These are phyloP conservation scores for Dynastes maya DNA, from an alignment of 2,888 invertebrate genomes.

Conservation along the genomic window DNA sequence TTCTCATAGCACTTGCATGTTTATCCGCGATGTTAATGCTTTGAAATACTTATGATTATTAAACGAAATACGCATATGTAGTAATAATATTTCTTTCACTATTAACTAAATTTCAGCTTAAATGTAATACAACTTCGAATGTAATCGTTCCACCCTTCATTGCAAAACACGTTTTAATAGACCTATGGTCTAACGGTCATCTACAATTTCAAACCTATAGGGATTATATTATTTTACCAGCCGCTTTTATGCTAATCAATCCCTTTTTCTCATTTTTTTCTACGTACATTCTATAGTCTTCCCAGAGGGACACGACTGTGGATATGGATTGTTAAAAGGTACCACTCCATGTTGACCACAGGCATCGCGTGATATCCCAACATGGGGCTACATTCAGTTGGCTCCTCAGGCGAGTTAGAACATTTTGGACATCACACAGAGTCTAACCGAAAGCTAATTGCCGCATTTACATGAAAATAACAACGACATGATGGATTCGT, in stretches of 20 bases:
- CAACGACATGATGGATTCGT: background rate
- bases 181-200: background rate
- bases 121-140: background rate
- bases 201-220: background rate
- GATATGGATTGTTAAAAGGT: background rate
- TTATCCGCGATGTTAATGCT: too few relatives aligned
- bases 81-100: background rate
- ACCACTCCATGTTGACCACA: background rate
- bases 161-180: too few relatives aligned
- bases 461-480: conserved; percentile 36
- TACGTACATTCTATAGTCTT: background rate
- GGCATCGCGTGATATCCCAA: background rate
- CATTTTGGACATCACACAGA: conserved; percentile 18
- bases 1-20: too few relatives aligned
- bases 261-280: background rate
- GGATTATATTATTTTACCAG: background rate
- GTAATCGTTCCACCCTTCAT: too few relatives aligned
- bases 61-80: background rate
- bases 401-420: background rate
- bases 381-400: background rate
- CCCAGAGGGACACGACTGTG: background rate
- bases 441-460: conserved; percentile 40
- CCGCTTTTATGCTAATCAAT: background rate
- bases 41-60: too few relatives aligned
- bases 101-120: background rate